Conservation (phyloP, 2,797 vertebrate genomes). For the Aulostomus chinensis region DNA sequence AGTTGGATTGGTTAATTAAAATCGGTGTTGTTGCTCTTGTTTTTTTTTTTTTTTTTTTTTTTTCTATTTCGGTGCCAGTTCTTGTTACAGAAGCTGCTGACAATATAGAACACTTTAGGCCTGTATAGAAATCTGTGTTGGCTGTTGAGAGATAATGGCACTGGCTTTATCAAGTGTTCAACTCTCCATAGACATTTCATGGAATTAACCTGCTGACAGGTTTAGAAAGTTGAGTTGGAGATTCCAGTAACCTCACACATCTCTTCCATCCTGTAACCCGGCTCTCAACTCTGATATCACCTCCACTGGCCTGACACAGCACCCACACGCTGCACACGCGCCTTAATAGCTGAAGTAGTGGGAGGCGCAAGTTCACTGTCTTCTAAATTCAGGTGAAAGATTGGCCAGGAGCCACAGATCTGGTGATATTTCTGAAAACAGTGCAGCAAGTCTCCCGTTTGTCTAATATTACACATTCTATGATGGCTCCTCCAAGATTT, state of each 20-base stretch:
- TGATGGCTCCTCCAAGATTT: slow-evolving; percentile 52
- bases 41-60: too few relatives aligned
- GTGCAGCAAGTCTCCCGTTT: slow-evolving; percentile 55
- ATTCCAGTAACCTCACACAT: slow-evolving; percentile 30
- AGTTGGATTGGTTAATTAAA: slow-evolving; percentile 21
- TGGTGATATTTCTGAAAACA: slow-evolving; percentile 50
- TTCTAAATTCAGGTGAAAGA: slow-evolving; percentile 40
- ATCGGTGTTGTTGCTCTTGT: background rate
- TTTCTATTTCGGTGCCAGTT: slow-evolving; percentile 1
- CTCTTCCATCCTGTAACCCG: slow-evolving; percentile 3
- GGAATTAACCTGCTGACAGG: slow-evolving; percentile 53
- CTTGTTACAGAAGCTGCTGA: too few relatives aligned
- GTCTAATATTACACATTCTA: slow-evolving; percentile 53
- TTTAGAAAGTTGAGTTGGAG: slow-evolving; percentile 38
- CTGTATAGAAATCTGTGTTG: too few relatives aligned
- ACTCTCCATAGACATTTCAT: slow-evolving; percentile 33
- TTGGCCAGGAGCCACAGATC: slow-evolving; percentile 38
- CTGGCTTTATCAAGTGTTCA: slow-evolving; percentile 31
- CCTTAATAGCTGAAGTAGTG: slow-evolving; percentile 25
- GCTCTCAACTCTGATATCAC: slow-evolving; percentile 41
- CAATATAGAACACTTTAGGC: too few relatives aligned
- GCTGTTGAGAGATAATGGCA: slow-evolving; percentile 8
- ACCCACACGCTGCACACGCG: slow-evolving; percentile 34
- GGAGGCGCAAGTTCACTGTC: slow-evolving; percentile 22
- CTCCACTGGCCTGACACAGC: slow-evolving; percentile 35